Conservation (phyloP, 2,113 vertebrate genomes). For the Nibea coibor region DNA sequence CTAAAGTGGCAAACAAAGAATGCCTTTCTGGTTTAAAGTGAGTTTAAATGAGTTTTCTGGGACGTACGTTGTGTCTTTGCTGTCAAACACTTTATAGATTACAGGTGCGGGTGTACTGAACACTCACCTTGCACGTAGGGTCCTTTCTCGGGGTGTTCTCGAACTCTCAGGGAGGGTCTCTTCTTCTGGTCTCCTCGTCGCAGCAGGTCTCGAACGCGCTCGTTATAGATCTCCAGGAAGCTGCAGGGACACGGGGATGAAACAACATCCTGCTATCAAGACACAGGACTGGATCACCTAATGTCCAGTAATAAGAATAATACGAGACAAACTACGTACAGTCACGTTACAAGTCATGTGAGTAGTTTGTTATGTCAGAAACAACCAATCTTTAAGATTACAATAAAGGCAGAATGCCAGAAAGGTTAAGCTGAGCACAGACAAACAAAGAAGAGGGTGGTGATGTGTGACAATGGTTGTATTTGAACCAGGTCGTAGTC, state of each 20-base stretch:
- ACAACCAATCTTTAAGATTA: neutral
- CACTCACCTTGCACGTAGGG: slow-evolving; percentile 95
- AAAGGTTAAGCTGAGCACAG: neutral
- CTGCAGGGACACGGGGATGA: slow-evolving; percentile 73
- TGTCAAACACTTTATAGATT: neutral
- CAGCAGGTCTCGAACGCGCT: slow-evolving; percentile 93
- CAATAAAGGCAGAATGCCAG: too few relatives aligned
- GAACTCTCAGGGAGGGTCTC: slow-evolving; percentile 83
- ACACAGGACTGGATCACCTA: neutral
- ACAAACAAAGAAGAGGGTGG: neutral
- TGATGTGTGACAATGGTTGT: slow-evolving; percentile 8
- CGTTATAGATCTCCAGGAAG: slow-evolving; percentile 99
- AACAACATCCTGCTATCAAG: neutral
- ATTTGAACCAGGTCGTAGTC: slow-evolving; percentile 23
- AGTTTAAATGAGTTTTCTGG: neutral
- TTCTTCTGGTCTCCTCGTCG: slow-evolving; percentile 87
- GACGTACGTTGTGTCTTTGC: neutral
- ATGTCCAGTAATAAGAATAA: neutral
- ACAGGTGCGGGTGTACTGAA: neutral
- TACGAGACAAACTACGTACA: neutral
- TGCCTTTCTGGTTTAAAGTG: too few relatives aligned
- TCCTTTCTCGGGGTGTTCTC: slow-evolving; percentile 92
- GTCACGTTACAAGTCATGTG: neutral
- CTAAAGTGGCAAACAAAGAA: neutral
- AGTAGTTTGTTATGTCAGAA: neutral